Base-by-base conservation (phyloP, 1,140 invertebrate genomes). In the Panagrolaimus sp. region DNA sequence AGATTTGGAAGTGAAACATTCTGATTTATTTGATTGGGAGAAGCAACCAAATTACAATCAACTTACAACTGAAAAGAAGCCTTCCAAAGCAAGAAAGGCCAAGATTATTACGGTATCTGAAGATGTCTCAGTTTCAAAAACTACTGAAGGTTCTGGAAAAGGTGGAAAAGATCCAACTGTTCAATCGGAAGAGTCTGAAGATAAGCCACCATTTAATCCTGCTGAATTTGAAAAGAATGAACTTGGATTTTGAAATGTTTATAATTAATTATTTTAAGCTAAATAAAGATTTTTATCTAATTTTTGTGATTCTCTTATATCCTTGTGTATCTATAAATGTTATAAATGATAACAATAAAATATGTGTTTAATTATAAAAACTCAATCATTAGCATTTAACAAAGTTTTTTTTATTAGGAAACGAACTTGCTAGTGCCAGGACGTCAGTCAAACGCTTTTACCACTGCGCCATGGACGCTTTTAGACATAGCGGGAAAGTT, bases 221-320 rank as follows among this genome's bases (percentile, higher is more conserved):
- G 63, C 14, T 1, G 68, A 71, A 15, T 69, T 69, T 43, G 67
- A 43, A 32, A 67, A 43, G 14, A 68, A 67, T 43, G 68, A 69
- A 14, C 15, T 69, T 26, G 68, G 68, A 1, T 69, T 69, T 52
- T 69, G 44, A 69, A 26, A 21, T 21, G 28, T 58, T 58, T n/a
- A 12, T 21, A 1, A n/a, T 21, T 58, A 58, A 21, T 58, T 58
- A 7, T 4, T 38, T 38, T 38, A 38, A 4, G 7, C 7, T 38
- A 38, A 4, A 38, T 38, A 38, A 4, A 38, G 7, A n/a, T n/a
- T n/a, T n/a, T n/a, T n/a, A n/a, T n/a, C n/a, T n/a, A n/a, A n/a
- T n/a, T n/a, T n/a, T n/a, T n/a, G n/a, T n/a, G n/a, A n/a, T n/a
- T n/a, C n/a, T n/a, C n/a, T n/a, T n/a, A n/a, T n/a, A n/a, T n/a